Evolutionary conservation across 2,888 invertebrate species (phyloP), one percentile per base, ranked within the genome.

Genomic region (Zaprionus obscuricornis): DNA sequence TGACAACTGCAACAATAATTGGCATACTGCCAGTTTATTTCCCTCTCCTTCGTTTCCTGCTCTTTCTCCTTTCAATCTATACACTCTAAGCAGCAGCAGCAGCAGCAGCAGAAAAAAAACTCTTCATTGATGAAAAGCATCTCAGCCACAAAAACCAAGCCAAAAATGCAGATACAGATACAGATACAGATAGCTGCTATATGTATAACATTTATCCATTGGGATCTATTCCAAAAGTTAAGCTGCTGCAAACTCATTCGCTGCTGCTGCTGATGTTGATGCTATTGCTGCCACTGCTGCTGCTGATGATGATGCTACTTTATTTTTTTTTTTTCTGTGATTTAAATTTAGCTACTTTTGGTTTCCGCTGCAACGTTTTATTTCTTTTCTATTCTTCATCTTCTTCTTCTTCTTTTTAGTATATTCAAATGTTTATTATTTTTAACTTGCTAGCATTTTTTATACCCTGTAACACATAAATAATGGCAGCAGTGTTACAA

Each of bases 111-210:
- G n/a, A n/a, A n/a, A n/a, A n/a, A n/a, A n/a, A n/a, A 62, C 51
- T 70, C 82, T 71, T 73, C 81, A 81, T 81, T 81, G 81, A 81
- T 81, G 81, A 81, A 81, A 81, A 81, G 62, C 78, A 63, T 51
- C n/a, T n/a, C 36, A 64, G 66, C 60, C 73, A 67, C 56, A 62
- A 34, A 46, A 56, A 39, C 46, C 8, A 34, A 59, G 34, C 54
- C 55, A 60, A 24, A 33, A 51, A 56, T 57, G 16, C 45, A 55
- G 65, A 10, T 20, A 14, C 17, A 59, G 24, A 49, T 56, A 34
- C 17, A 66, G 11, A 29, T 33, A 34, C 27, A 63, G 18, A 24
- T 31, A 33, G n/a, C 24, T 46, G 36, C 40, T 45, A 34, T 18
- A 37, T n/a, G n/a, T n/a, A n/a, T n/a, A n/a, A n/a, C 16, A 14